These are phyloP conservation scores for Mizuhopecten yessoensis DNA, from an alignment of 1,140 invertebrate species.

Conservation along the genomic window DNA sequence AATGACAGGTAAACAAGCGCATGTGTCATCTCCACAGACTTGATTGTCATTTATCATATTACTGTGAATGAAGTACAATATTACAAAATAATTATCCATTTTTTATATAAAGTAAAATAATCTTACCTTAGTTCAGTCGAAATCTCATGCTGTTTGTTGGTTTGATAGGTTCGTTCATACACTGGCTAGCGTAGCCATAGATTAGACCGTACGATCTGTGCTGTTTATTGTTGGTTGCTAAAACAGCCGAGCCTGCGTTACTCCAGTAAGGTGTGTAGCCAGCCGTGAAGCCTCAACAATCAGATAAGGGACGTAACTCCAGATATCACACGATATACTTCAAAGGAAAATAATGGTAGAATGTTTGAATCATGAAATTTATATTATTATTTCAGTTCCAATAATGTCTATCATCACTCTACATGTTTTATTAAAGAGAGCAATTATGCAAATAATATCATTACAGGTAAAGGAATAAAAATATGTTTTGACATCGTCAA, in stretches of 20 bases:
- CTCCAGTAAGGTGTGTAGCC: not conserved
- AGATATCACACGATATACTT: not conserved
- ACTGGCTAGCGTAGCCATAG: not conserved
- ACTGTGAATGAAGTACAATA: no score
- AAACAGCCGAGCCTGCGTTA: slow-evolving; percentile 15
- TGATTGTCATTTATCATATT: no score
- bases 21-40: not conserved
- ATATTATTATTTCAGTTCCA: no score
- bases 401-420: no score
- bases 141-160: not conserved
- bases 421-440: no score
- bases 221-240: slow-evolving; percentile 37
- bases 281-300: slow-evolving; percentile 24
- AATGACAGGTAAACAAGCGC: not conserved
- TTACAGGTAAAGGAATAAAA: no score
- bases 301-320: slow-evolving; percentile 31
- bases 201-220: not conserved
- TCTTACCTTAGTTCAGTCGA: not conserved
- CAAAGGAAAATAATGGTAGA: no score
- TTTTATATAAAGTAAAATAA: not conserved
- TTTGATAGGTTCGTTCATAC: not conserved
- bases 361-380: no score
- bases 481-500: no score
- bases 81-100: no score
- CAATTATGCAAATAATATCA: no score